These are phyloP conservation scores for Clusia tigrina DNA, from an alignment of 2,888 invertebrate genomes.

Conservation along the genomic window DNA sequence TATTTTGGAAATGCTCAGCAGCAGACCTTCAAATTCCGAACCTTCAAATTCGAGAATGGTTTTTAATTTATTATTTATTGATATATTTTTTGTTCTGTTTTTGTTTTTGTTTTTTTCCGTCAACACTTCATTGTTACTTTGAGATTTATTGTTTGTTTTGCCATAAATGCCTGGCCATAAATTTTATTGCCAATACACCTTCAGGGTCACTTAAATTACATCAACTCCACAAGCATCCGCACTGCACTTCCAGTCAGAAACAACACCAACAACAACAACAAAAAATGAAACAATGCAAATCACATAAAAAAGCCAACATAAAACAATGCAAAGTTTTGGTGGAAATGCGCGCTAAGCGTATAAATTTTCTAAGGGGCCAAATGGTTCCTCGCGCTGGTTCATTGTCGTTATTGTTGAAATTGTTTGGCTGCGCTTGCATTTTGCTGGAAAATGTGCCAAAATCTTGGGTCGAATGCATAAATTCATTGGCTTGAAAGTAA, in stretches of 20 bases:
- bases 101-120: no score
- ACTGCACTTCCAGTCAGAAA: no score
- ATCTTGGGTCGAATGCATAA: constrained; percentile 56
- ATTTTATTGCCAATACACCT: background rate
- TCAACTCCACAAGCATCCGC: background rate
- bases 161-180: background rate
- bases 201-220: background rate
- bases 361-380: background rate
- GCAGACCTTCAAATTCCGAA: no score
- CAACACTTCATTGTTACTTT: no score
- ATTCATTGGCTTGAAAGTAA: constrained; percentile 36
- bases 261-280: background rate
- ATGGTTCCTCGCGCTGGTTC: background rate
- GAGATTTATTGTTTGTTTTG: background rate
- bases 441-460: constrained; percentile 51
- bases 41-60: no score
- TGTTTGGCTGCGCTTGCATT: background rate
- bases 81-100: no score
- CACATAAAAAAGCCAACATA: background rate
- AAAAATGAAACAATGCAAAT: background rate
- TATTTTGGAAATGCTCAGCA: no score
- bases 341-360: background rate
- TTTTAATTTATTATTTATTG: no score
- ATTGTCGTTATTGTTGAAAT: background rate
- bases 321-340: background rate